Evolutionary conservation across 1,140 invertebrate species (phyloP).

Genomic region (Micrasema minimum): DNA sequence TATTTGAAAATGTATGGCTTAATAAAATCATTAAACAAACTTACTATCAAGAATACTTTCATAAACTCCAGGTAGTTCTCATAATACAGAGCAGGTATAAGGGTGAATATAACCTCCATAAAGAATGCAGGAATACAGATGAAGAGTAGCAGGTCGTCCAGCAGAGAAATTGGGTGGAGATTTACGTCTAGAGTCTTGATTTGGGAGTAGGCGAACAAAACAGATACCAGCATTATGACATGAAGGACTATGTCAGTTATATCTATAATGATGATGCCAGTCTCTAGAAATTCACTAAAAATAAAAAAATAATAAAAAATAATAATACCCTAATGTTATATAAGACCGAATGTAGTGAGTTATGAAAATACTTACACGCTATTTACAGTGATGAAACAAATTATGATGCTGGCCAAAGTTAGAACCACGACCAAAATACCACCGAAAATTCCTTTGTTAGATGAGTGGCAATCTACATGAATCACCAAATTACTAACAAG

Average conservation of each 20-base stretch:
- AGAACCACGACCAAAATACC: conserved; percentile 74
- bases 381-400: conserved; percentile 75
- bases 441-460: conserved; percentile 76
- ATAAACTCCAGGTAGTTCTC: conserved; percentile 66
- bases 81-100: conserved; percentile 70
- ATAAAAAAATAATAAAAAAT: neutral
- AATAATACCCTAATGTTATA: no score
- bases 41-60: conserved; percentile 69
- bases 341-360: no score
- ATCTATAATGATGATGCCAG: conserved; percentile 64
- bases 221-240: conserved; percentile 67
- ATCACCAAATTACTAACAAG: conserved; percentile 71
- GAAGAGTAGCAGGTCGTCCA: conserved; percentile 77
- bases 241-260: conserved; percentile 65
- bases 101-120: conserved; percentile 73
- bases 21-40: no score
- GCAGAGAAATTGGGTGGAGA: conserved; percentile 71
- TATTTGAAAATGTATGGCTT: no score
- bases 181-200: conserved; percentile 73
- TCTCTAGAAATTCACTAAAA: conserved; percentile 59
- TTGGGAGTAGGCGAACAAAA: conserved; percentile 69
- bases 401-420: conserved; percentile 73
- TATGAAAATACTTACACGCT: conserved; percentile 60
- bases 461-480: conserved; percentile 78
- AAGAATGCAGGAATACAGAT: conserved; percentile 80